Evolutionary conservation across 2,113 vertebrate genomes (phyloP).

Genomic region (Psammodynastes pulverulentus): DNA sequence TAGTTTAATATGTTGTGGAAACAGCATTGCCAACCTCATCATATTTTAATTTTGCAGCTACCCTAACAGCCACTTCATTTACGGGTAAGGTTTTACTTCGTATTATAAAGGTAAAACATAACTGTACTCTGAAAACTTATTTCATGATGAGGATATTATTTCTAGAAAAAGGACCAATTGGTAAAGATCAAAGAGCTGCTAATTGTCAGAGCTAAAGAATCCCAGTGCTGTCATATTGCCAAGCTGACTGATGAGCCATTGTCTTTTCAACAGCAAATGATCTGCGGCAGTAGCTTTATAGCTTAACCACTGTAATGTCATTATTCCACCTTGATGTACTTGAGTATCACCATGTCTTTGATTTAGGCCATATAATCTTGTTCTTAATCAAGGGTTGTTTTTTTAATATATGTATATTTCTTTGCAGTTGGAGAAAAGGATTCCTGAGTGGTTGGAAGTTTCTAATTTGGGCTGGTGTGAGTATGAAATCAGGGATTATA

Average conservation of each 20-base stretch:
- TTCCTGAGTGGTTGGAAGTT: background rate
- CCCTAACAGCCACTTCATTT: background rate
- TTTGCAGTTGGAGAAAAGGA: background rate
- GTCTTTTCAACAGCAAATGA: conserved; percentile 37
- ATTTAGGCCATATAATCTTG: background rate
- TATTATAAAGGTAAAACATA: conserved; percentile 10
- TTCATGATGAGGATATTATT: conserved; percentile 4
- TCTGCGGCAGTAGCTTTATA: conserved; percentile 32
- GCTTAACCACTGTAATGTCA: conserved; percentile 31
- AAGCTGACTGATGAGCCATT: conserved; percentile 26
- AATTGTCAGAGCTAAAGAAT: conserved; percentile 43
- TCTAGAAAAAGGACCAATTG: conserved; percentile 1
- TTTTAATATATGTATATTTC: background rate
- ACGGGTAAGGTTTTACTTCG: background rate
- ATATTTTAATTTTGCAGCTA: background rate
- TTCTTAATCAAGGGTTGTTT: background rate
- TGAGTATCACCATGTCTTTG: background rate
- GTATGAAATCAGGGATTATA: background rate
- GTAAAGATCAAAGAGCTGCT: conserved; percentile 35
- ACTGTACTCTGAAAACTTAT: conserved; percentile 47
- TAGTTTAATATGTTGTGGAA: background rate
- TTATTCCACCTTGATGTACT: background rate
- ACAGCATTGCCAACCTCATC: background rate
- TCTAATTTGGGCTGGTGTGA: background rate
- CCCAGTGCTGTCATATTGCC: conserved; percentile 8